A percentile compares a stretch with the other conserved stretches of the same genome.
Conservation (phyloP, 2,113 vertebrate genomes). For the Rhinolophus sinicus region DNA sequence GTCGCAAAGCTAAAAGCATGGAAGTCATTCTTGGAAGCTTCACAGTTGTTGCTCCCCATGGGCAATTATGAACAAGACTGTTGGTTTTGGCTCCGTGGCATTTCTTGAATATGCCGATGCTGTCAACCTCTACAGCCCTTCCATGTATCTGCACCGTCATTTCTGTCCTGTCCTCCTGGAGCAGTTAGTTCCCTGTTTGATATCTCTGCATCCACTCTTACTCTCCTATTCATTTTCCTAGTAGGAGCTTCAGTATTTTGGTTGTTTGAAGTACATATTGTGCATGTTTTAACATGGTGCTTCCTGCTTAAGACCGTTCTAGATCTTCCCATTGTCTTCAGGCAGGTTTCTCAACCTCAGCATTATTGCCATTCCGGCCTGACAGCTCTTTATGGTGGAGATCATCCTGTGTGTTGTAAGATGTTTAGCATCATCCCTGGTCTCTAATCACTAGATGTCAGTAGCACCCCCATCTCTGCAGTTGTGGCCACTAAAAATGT, state of each 20-base stretch:
- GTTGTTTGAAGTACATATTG: too few species aligned
- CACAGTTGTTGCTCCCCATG: background rate
- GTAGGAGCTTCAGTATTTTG: too few species aligned
- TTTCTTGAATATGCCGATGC: background rate
- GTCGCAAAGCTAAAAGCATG: background rate
- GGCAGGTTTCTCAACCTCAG: background rate
- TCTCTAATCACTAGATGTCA: background rate
- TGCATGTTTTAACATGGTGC: background rate
- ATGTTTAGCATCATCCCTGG: background rate
- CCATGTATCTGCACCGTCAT: accelerated
- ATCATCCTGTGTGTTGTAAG: background rate
- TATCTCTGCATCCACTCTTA: background rate
- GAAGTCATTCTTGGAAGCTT: background rate
- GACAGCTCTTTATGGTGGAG: background rate
- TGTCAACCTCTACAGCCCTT: accelerated
- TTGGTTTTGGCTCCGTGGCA: background rate
- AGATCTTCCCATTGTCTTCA: background rate
- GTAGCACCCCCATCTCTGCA: too few species aligned
- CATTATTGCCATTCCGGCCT: background rate
- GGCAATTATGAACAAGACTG: background rate
- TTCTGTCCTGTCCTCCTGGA: background rate
- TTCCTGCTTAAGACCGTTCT: background rate
- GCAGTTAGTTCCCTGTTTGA: background rate
- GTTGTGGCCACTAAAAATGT: background rate
- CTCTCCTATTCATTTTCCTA: background rate